Conservation (phyloP, 2,888 invertebrate genomes). For the Watsonalla binaria region DNA sequence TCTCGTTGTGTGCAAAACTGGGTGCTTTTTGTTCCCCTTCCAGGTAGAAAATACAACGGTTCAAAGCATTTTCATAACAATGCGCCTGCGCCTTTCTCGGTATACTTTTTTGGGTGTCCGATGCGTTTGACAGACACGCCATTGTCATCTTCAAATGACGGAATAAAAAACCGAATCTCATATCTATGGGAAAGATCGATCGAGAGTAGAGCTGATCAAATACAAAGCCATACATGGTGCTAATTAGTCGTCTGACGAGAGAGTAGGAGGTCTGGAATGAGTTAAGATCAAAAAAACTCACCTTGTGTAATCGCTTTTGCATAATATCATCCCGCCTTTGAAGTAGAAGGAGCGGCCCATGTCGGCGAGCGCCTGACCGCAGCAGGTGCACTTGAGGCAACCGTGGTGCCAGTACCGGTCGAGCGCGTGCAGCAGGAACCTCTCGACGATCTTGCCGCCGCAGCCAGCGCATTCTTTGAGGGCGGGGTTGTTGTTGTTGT, state of each 20-base stretch:
- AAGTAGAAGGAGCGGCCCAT: conserved; percentile 95
- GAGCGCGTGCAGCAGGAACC: conserved; percentile 93
- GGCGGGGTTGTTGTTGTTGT: conserved; percentile 79
- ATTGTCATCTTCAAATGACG: conserved; percentile 74
- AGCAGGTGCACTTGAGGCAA: conserved; percentile 96
- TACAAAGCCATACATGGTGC: conserved; percentile 47
- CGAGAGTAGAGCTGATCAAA: conserved; percentile 39
- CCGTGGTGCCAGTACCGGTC: conserved; percentile 98
- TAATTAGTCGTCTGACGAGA: conserved; percentile 46
- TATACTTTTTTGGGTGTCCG: conserved; percentile 63
- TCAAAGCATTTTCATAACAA: conserved; percentile 75
- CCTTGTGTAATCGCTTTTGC: conserved; percentile 97
- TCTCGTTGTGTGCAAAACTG: conserved; percentile 65
- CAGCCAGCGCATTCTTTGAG: conserved; percentile 94
- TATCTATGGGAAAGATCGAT: conserved; percentile 63
- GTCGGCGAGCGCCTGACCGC: conserved; percentile 92
- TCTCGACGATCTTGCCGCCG: conserved; percentile 94
- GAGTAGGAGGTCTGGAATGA: conserved; percentile 17
- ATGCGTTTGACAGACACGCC: conserved; percentile 72
- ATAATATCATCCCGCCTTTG: conserved; percentile 95
- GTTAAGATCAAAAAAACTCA: conserved; percentile 63
- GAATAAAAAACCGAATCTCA: conserved; percentile 62
- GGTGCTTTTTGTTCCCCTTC: conserved; percentile 59
- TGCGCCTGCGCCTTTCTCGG: conserved; percentile 70
- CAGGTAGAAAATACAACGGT: conserved; percentile 74